Evolutionary conservation across 2,113 vertebrate species (phyloP).

Genomic region (Tauraco erythrolophus): DNA sequence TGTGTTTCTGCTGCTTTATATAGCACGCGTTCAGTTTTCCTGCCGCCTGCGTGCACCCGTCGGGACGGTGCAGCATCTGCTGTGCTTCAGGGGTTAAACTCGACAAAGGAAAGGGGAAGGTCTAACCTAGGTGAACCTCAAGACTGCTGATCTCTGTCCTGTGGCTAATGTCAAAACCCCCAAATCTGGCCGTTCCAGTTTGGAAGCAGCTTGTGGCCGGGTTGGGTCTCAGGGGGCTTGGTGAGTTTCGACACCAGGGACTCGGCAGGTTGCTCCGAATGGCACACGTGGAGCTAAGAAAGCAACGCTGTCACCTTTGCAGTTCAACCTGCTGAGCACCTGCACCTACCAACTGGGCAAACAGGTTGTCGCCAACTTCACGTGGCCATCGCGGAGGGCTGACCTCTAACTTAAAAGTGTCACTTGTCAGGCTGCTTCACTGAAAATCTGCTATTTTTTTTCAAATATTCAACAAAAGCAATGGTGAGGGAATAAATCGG

Average conservation of each 20-base stretch:
- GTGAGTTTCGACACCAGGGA: not conserved
- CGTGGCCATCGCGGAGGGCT: not conserved
- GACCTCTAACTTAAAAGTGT: not conserved
- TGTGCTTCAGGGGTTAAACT: not conserved
- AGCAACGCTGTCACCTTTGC: not conserved
- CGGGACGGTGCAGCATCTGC: not conserved
- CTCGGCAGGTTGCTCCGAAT: not conserved
- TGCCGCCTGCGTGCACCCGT: not conserved
- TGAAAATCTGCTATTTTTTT: not conserved
- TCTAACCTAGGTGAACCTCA: not conserved
- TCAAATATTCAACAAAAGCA: not conserved
- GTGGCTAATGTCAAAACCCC: not conserved
- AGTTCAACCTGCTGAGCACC: not conserved
- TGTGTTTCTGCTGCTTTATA: conserved; percentile 19
- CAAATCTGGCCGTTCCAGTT: not conserved
- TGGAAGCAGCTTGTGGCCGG: not conserved
- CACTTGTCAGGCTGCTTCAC: not conserved
- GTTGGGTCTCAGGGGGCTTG: not conserved
- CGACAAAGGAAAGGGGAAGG: not conserved
- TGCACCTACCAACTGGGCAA: not conserved
- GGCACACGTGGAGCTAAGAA: not conserved
- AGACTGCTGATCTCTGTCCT: not conserved
- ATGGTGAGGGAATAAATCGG: not conserved
- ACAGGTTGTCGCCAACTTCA: not conserved
- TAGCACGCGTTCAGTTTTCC: not conserved